A percentile compares a stretch with the other conserved stretches of the same genome.
phyloP scores from a whole-genome alignment of 2,113 vertebrate genomes.

The Anhinga rufa region DNA sequence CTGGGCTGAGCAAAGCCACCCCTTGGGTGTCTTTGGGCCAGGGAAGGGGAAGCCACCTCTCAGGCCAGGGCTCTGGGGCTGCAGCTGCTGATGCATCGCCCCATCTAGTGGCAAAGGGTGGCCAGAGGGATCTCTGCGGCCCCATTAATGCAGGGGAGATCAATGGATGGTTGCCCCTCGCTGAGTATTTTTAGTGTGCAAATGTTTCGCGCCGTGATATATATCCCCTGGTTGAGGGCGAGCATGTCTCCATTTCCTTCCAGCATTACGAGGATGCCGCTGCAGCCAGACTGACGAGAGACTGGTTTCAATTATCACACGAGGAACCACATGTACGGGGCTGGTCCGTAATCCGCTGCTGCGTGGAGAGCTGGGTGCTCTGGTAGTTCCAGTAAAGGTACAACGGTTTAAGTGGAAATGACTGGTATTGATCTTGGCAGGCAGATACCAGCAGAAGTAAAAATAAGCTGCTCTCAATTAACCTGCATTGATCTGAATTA shows the following conservation, averaged over 20 bases:
- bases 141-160: neutral
- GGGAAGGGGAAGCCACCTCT: neutral
- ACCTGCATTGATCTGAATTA: conserved; percentile 68
- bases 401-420: conserved; percentile 66
- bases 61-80: neutral
- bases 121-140: neutral
- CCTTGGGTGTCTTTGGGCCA: rapidly evolving
- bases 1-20: neutral
- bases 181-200: conserved; percentile 4
- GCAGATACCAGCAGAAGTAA: conserved; percentile 57
- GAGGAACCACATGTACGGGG: neutral
- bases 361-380: neutral
- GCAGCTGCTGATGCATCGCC: conserved; percentile 40
- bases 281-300: conserved; percentile 7
- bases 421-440: conserved; percentile 68
- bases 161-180: conserved; percentile 5
- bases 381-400: conserved; percentile 64
- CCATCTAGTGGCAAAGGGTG: conserved; percentile 39
- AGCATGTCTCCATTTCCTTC: neutral
- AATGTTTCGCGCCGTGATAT: neutral
- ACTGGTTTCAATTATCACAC: neutral
- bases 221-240: neutral
- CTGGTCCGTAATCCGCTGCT: neutral
- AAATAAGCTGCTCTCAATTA: conserved; percentile 71
- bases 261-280: conserved; percentile 25